Conservation (phyloP, 2,888 invertebrate species). For the Macrosoma leucophasiata region DNA sequence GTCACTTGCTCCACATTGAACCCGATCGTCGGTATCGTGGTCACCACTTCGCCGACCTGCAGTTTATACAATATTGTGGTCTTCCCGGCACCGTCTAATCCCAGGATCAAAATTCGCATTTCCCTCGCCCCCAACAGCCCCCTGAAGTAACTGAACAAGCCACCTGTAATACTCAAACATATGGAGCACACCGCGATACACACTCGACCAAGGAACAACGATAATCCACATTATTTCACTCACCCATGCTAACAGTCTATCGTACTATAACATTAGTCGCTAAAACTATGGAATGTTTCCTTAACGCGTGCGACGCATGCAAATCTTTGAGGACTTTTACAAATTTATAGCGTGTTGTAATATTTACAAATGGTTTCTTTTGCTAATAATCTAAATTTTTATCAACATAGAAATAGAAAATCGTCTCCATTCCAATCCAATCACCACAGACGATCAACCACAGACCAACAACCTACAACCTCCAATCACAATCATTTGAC, state of each 20-base stretch:
- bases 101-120: slow-evolving; percentile 98
- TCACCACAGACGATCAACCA: no score
- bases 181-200: slow-evolving; percentile 6
- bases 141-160: slow-evolving; percentile 96
- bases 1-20: slow-evolving; percentile 99
- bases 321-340: slow-evolving; percentile 16
- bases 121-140: slow-evolving; percentile 96
- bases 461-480: no score
- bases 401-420: slow-evolving; percentile 29
- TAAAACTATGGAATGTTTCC: slow-evolving; percentile 41
- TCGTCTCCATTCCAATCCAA: no score
- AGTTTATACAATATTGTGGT: slow-evolving; percentile 98
- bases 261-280: slow-evolving; percentile 58
- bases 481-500: slow-evolving; percentile 35
- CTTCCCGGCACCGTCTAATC: slow-evolving; percentile 99
- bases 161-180: slow-evolving; percentile 79
- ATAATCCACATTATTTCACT: slow-evolving; percentile 31
- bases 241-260: slow-evolving; percentile 61
- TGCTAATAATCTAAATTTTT: slow-evolving; percentile 10
- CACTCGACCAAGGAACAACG: slow-evolving; percentile 1
- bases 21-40: slow-evolving; percentile 98
- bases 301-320: slow-evolving; percentile 22
- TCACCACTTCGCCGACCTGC: slow-evolving; percentile 99
- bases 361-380: slow-evolving; percentile 7
- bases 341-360: slow-evolving; percentile 9